Conservation (phyloP, 2,797 vertebrate species). For the Schizothorax lantsangensis region DNA sequence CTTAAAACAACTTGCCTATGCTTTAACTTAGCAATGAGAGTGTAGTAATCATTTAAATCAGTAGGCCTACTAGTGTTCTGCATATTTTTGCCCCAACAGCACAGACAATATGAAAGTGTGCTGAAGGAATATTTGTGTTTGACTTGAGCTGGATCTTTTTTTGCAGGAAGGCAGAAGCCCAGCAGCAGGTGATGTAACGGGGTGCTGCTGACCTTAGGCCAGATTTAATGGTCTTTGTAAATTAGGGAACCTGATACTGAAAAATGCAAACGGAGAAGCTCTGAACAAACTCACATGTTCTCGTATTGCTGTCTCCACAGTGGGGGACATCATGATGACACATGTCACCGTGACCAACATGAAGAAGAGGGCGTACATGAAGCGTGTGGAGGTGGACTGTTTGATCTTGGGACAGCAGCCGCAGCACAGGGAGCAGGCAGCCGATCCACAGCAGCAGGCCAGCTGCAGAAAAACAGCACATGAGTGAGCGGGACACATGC, state of each 20-base stretch:
- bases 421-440: constrained; percentile 92
- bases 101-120: neutral
- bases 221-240: constrained; percentile 27
- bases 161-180: neutral
- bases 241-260: constrained; percentile 9
- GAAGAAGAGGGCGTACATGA: constrained; percentile 96
- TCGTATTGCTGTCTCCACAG: constrained; percentile 81
- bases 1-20: neutral
- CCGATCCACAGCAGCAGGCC: constrained; percentile 95
- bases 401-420: constrained; percentile 94
- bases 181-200: neutral
- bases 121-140: neutral
- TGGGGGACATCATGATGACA: constrained; percentile 94
- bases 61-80: neutral
- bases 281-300: constrained; percentile 74
- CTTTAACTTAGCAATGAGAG: neutral
- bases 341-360: constrained; percentile 89
- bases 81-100: neutral
- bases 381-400: constrained; percentile 93
- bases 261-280: neutral
- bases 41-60: neutral
- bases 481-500: neutral
- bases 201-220: neutral
- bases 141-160: neutral
- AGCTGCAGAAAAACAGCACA: constrained; percentile 74